These are phyloP conservation scores for Callopanchax toddi DNA, from an alignment of 2,113 vertebrate genomes.

Conservation along the genomic window DNA sequence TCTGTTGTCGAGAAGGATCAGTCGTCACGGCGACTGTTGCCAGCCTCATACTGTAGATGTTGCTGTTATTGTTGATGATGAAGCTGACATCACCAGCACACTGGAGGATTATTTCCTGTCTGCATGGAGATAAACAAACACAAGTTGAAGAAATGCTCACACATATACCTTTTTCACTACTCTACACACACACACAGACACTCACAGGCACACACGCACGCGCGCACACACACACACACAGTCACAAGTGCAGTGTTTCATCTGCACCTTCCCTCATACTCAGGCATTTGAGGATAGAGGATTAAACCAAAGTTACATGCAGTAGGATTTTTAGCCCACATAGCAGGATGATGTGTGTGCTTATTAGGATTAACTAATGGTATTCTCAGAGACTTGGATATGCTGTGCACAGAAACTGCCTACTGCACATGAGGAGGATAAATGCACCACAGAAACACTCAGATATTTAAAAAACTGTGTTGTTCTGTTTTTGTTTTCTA, in stretches of 20 bases:
- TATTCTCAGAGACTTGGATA: conserved; percentile 26
- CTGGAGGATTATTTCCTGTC: conserved; percentile 42
- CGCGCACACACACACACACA: too few relatives aligned
- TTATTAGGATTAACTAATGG: conserved; percentile 45
- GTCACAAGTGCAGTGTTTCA: too few relatives aligned
- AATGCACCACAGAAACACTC: neutral
- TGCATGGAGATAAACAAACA: conserved; percentile 41
- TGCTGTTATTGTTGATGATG: conserved; percentile 45
- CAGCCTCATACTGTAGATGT: conserved; percentile 12
- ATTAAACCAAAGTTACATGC: conserved; percentile 43
- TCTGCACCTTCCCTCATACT: neutral
- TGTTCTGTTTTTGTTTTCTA: neutral
- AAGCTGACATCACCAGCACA: conserved; percentile 17
- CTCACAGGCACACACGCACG: too few relatives aligned
- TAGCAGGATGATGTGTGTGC: conserved; percentile 16
- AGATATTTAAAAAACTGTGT: neutral
- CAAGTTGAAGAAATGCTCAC: neutral
- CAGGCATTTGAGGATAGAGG: conserved; percentile 32
- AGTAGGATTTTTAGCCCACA: conserved; percentile 21
- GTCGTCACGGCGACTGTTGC: conserved; percentile 27
- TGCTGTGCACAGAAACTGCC: neutral
- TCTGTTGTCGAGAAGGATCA: conserved; percentile 44
- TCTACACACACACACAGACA: conserved; percentile 6
- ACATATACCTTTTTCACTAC: conserved; percentile 1
- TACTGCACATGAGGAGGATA: neutral